Evolutionary conservation across 2,113 vertebrate species (phyloP).

Genomic region (Turdus rufiventris): DNA sequence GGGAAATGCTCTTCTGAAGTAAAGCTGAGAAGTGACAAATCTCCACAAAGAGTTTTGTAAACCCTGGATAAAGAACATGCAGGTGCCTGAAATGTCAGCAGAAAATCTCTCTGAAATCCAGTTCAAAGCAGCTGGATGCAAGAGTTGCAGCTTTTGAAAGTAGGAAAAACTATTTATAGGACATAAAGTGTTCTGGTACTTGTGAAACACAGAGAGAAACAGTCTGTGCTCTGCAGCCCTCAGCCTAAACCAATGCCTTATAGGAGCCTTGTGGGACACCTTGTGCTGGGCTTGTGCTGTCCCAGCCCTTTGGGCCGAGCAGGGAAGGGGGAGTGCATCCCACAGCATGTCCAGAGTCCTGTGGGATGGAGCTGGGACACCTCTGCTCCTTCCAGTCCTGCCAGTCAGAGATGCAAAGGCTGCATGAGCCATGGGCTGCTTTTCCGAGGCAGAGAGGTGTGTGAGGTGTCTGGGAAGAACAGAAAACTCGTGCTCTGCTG

Average conservation of each 20-base stretch:
- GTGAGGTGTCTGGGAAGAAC: accelerated
- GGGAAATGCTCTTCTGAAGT: not conserved
- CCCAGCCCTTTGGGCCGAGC: not conserved
- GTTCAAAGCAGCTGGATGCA: constrained; percentile 11
- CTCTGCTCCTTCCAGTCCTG: not conserved
- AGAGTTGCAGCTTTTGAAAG: not conserved
- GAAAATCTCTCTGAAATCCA: not conserved
- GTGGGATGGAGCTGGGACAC: not conserved
- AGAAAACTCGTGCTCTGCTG: not conserved
- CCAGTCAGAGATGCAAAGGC: not conserved
- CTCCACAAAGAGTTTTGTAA: not conserved
- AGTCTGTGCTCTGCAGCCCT: not conserved
- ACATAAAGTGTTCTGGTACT: not conserved
- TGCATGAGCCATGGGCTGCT: not conserved
- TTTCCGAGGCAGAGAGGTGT: not conserved
- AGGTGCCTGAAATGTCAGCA: not conserved
- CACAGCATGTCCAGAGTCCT: accelerated
- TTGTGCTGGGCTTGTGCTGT: accelerated
- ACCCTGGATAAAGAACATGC: not conserved
- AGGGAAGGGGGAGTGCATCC: not conserved
- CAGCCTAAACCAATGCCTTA: accelerated
- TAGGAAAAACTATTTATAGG: constrained; percentile 5
- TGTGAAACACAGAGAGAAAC: not conserved
- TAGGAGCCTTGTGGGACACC: accelerated
- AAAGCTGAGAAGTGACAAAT: not conserved